phyloP scores from a whole-genome alignment of 2,888 invertebrate species.

The Rutpela maculata region DNA sequence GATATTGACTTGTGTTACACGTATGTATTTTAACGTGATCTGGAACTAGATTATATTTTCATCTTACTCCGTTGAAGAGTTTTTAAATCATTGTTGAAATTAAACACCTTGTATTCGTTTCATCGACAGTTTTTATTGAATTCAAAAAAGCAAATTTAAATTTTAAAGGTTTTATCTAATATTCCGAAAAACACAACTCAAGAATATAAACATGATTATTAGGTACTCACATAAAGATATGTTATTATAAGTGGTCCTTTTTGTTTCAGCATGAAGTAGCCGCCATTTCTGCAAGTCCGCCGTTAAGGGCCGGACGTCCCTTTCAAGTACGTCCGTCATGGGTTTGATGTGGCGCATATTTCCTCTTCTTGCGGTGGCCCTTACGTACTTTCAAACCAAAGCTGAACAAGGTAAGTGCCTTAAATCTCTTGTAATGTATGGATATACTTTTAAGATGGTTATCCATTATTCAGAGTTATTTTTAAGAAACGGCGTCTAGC shows the following conservation, averaged over 20 bases:
- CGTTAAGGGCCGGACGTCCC: conserved; percentile 62
- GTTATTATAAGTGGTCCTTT: conserved; percentile 36
- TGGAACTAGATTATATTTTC: no score
- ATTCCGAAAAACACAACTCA: no score
- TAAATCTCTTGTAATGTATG: background rate
- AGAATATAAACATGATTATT: no score
- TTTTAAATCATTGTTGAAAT: no score
- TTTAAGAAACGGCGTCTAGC: conserved; percentile 3
- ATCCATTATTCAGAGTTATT: conserved; percentile 21
- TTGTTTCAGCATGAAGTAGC: conserved; percentile 68
- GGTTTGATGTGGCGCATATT: conserved; percentile 63
- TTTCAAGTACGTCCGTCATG: conserved; percentile 61
- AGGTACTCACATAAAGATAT: background rate
- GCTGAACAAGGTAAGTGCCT: conserved; percentile 65
- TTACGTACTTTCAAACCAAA: conserved; percentile 52
- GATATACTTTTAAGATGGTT: conserved; percentile 19
- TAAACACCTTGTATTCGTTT: no score
- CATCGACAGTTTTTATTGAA: no score
- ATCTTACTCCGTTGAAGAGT: no score
- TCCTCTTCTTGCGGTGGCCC: conserved; percentile 61
- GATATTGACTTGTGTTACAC: no score
- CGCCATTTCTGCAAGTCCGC: conserved; percentile 58
- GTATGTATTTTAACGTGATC: no score
- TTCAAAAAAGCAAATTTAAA: no score
- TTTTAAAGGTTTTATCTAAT: no score